Evolutionary conservation across 2,113 vertebrate genomes (phyloP).

Genomic region (Hippotragus niger): DNA sequence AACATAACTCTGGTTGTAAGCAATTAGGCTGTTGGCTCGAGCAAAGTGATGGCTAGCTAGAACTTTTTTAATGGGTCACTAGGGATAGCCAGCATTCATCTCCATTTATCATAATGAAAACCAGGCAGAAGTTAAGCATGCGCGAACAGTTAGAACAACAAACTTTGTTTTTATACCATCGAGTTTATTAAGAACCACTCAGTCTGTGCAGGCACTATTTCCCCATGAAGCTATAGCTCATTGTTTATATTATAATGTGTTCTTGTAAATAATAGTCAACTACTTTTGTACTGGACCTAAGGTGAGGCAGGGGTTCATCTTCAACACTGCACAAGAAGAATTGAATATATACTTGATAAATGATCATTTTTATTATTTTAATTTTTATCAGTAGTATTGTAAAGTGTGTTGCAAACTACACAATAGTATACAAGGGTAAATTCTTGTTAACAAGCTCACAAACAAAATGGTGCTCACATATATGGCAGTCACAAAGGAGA

Average conservation of each 20-base stretch:
- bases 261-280: neutral
- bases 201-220: neutral
- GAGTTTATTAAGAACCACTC: neutral
- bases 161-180: neutral
- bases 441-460: neutral
- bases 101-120: neutral
- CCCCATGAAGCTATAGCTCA: neutral
- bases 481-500: neutral
- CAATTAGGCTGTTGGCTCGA: neutral
- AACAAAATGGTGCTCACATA: neutral
- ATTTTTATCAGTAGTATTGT: neutral
- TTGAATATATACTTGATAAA: neutral
- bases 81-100: neutral
- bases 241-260: neutral
- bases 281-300: neutral
- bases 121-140: neutral
- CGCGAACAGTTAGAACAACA: neutral
- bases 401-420: neutral
- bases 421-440: neutral
- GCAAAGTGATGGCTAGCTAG: neutral
- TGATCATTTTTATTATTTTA: neutral
- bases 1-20: neutral
- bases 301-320: neutral
- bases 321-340: neutral
- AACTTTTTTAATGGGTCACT: neutral